phyloP scores from a whole-genome alignment of 35 echinoderm and acorn worm species.

The Diadema setosum region DNA sequence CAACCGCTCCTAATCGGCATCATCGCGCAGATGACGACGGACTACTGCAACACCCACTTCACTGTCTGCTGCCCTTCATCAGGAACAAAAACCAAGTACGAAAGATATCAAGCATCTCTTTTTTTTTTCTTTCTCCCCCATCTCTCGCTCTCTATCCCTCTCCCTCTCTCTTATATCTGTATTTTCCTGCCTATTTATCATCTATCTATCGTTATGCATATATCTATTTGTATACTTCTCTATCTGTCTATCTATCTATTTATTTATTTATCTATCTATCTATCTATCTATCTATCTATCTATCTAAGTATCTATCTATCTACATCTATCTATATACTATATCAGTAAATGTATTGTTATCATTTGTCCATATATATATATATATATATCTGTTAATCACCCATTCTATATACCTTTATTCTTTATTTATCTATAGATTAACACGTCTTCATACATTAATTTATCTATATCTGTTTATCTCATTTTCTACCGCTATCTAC shows the following conservation, averaged over 20 bases:
- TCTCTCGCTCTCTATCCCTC: too few species aligned
- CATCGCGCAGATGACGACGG: background rate
- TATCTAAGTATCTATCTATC: too few species aligned
- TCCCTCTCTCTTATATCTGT: too few species aligned
- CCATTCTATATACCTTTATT: too few species aligned
- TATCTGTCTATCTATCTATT: background rate
- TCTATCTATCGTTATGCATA: background rate
- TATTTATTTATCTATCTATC: background rate
- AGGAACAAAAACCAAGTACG: background rate
- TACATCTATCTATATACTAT: too few species aligned
- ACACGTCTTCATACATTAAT: too few species aligned
- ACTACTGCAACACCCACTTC: background rate
- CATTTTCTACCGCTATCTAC: too few species aligned
- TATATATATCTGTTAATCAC: too few species aligned
- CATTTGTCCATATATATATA: too few species aligned
- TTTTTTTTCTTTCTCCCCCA: background rate
- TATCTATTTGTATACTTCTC: background rate
- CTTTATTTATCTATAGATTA: too few species aligned
- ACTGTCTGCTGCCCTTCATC: background rate
- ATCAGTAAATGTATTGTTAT: too few species aligned
- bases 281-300: background rate
- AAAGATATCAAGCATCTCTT: background rate
- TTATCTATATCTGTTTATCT: too few species aligned
- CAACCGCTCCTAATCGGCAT: background rate
- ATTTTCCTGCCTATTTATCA: background rate